These are phyloP conservation scores for Cyanistes caeruleus DNA, from an alignment of 2,113 vertebrate genomes.

Conservation along the genomic window DNA sequence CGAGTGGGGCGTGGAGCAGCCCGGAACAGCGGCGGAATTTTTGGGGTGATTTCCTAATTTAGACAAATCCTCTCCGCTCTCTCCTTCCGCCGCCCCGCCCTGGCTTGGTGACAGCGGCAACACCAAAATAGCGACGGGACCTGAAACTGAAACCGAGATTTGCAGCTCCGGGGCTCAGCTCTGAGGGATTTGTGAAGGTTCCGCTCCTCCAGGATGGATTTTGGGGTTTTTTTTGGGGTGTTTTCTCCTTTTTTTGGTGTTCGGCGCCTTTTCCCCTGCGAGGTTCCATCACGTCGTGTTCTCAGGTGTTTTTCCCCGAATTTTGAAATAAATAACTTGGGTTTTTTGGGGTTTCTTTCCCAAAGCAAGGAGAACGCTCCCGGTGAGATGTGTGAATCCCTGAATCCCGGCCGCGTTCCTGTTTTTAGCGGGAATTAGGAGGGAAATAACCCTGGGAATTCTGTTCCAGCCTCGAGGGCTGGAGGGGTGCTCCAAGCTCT, in stretches of 20 bases:
- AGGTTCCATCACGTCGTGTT: background rate
- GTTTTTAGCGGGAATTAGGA: background rate
- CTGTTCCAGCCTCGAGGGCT: background rate
- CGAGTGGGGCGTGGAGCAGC: background rate
- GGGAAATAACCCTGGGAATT: background rate
- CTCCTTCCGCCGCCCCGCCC: background rate
- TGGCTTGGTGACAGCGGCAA: background rate
- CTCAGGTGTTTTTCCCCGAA: no score
- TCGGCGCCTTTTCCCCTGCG: background rate
- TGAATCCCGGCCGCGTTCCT: background rate
- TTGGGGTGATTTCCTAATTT: background rate
- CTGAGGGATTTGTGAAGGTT: background rate
- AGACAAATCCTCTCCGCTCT: background rate
- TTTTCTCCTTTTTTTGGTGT: background rate
- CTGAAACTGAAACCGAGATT: background rate
- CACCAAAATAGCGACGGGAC: background rate
- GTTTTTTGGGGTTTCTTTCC: no score
- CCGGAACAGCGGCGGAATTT: background rate
- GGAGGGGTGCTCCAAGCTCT: background rate
- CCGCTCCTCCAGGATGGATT: background rate
- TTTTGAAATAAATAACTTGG: background rate
- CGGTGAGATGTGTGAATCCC: no score
- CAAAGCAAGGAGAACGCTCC: no score
- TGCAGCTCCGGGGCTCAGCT: background rate
- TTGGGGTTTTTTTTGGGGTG: background rate